A percentile compares a stretch with the other conserved stretches of the same genome.
Conservation (phyloP, 2,797 vertebrate species). For the Masticophis lateralis region DNA sequence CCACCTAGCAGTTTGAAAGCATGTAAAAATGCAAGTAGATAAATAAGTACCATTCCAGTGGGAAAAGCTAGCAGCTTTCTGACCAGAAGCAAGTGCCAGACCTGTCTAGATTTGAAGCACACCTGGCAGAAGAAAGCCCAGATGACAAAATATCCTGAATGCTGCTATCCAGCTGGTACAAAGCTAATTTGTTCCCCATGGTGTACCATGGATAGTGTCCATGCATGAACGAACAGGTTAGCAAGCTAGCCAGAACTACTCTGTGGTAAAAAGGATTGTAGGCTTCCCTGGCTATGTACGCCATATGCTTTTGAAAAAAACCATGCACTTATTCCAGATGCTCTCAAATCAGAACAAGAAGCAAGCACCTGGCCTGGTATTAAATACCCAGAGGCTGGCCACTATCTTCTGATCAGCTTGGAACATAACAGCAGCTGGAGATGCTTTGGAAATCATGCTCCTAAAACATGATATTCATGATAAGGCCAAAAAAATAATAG, state of each 20-base stretch:
- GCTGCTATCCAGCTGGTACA: not conserved
- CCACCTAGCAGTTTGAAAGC: not conserved
- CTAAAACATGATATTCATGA: not conserved
- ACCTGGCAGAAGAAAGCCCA: not conserved
- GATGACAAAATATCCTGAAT: not conserved
- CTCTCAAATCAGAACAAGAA: not conserved
- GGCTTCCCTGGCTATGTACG: not conserved
- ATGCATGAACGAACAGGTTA: not conserved
- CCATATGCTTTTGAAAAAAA: not conserved
- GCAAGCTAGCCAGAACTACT: not conserved
- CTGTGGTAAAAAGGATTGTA: not conserved
- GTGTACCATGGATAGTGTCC: not conserved
- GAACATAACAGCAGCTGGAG: not conserved
- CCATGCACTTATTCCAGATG: not conserved
- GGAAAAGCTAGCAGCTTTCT: not conserved
- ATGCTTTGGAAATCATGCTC: not conserved
- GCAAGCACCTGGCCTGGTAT: not conserved
- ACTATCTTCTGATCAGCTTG: not conserved
- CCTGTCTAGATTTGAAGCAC: not conserved
- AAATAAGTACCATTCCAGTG: not conserved
- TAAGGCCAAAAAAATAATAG: not conserved
- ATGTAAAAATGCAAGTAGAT: not conserved
- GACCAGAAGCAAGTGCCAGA: not conserved
- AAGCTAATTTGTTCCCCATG: not conserved
- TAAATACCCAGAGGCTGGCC: not conserved